Evolutionary conservation across 2,888 invertebrate genomes (phyloP).

Genomic region (Tetheella fluctuosa): DNA sequence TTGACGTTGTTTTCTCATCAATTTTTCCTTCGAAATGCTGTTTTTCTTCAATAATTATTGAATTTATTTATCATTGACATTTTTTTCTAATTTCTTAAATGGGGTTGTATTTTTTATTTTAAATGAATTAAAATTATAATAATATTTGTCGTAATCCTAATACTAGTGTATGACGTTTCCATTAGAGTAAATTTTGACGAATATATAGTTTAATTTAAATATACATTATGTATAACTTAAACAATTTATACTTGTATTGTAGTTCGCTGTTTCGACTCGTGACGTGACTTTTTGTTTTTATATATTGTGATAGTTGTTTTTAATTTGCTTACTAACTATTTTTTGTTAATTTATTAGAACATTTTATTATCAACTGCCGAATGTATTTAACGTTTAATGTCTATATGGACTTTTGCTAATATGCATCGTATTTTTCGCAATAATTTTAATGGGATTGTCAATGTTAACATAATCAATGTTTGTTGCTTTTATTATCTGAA

Average conservation of each 20-base stretch:
- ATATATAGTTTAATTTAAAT: neutral
- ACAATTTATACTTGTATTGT: neutral
- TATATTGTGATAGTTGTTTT: slow-evolving; percentile 2
- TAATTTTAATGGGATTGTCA: slow-evolving; percentile 16
- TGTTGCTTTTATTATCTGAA: slow-evolving; percentile 45
- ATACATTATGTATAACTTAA: neutral
- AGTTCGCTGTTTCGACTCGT: neutral
- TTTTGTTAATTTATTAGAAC: neutral
- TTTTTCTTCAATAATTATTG: neutral
- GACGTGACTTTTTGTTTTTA: slow-evolving; percentile 9
- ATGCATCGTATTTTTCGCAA: slow-evolving; percentile 12
- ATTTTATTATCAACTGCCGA: slow-evolving; percentile 21
- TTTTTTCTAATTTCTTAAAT: slow-evolving; percentile 8
- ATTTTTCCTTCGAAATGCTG: slow-evolving; percentile 10
- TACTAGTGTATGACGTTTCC: neutral
- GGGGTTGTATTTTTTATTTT: neutral
- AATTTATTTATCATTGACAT: slow-evolving; percentile 9
- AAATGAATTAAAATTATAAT: neutral
- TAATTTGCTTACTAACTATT: neutral
- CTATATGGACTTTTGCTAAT: neutral
- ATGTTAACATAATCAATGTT: slow-evolving; percentile 23
- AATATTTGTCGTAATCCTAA: neutral
- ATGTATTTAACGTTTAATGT: slow-evolving; percentile 19
- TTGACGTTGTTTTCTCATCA: slow-evolving; percentile 11
- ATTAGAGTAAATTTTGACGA: slow-evolving; percentile 1